These are phyloP conservation scores for Empidonax alnorum DNA, from an alignment of 2,113 vertebrate species.

Conservation along the genomic window DNA sequence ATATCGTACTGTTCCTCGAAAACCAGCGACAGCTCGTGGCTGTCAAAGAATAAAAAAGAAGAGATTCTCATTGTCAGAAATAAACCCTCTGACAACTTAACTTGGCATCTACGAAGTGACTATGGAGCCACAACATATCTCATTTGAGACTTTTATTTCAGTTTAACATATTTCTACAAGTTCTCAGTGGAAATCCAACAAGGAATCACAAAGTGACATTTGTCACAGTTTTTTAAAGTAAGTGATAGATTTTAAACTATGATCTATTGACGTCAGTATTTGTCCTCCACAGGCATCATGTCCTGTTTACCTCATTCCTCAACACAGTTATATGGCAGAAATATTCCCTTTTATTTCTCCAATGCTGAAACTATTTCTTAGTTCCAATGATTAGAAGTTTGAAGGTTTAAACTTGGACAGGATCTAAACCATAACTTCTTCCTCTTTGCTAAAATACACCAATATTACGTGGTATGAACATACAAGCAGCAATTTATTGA, in stretches of 20 bases:
- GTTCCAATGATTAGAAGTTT: background rate
- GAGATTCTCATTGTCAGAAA: slow-evolving; percentile 6
- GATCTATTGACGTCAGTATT: background rate
- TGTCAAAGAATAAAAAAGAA: slow-evolving; percentile 62
- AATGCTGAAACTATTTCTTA: background rate
- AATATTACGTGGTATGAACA: background rate
- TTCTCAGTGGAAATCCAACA: background rate
- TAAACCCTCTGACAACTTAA: background rate
- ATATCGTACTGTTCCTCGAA: slow-evolving; percentile 96
- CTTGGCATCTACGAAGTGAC: background rate
- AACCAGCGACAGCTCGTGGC: slow-evolving; percentile 95
- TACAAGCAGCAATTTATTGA: background rate
- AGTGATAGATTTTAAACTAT: background rate
- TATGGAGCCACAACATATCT: background rate
- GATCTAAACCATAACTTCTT: background rate
- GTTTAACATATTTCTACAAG: background rate
- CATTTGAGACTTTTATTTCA: background rate
- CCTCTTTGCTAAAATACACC: background rate
- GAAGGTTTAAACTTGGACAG: background rate
- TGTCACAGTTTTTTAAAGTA: background rate
- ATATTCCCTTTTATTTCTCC: background rate
- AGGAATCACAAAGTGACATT: background rate
- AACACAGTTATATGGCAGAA: background rate
- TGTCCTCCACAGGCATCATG: background rate
- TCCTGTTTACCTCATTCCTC: background rate